Base-by-base conservation (phyloP, 2,888 invertebrate species). In the Drosophila basisetae region DNA sequence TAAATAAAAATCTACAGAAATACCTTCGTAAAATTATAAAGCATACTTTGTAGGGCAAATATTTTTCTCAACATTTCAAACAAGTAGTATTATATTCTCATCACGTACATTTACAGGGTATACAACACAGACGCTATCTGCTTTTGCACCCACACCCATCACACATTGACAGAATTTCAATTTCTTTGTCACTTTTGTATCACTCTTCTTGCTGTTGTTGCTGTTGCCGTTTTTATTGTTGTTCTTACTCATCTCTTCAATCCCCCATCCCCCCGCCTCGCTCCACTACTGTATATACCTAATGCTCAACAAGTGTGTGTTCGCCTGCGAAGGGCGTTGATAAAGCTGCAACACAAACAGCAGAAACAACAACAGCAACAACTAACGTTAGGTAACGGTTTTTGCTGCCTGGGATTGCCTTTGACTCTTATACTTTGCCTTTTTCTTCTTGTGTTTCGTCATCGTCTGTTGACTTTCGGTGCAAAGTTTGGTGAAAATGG, bases 221-320 rank as follows among this genome's bases (percentile, higher is more conserved):
- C 33, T 47, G 35, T 30, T 52, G 37, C 33, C 50, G 41, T 31
- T 54, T 22, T 53, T 68, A 47, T 49, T 73, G 61, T 47, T 63
- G 47, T 39, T 61, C 53, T 68, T 31, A 59, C 61, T 64, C 78
- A 58, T 73, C 64, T 61, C 16, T 47, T 60, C 49, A 25, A 0
- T 7, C 9, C 47, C 28, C 58, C 41, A 7, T 16, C 22, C 37
- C 11, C 11, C 56, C 22, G n/a, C 11, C n/a, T 1, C 5, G 7
- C 39, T 3, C 9, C 16, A 9, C 16, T 55, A 7, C 6, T 50
- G 31, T 53, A 47, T 39, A 67, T 63, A 70, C 75, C 63, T 75
- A 78, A 83, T 80, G 89, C 84, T 85, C 85, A 85, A 85, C 85
- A 85, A 85, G 85, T 85, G 87, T 73, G 78, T 74, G 74, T 63